Evolutionary conservation across 2,797 vertebrate species (phyloP).

Genomic region (Silurus lanzhouensis): DNA sequence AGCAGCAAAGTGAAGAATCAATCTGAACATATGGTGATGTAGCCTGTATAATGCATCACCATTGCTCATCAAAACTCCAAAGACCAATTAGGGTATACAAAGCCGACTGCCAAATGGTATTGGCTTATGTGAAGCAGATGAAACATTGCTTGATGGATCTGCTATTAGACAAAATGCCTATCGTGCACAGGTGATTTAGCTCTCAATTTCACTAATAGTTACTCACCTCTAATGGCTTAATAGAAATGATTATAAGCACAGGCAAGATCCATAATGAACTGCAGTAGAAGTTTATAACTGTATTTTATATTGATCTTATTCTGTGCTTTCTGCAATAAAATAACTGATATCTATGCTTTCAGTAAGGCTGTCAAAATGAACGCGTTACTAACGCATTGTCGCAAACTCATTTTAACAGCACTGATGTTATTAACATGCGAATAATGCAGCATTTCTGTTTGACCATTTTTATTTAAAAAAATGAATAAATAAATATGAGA

Average conservation of each 20-base stretch:
- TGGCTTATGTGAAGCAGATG: constrained; percentile 47
- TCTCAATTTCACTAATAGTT: constrained; percentile 41
- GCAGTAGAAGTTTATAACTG: background rate
- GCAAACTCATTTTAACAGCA: no score
- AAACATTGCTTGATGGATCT: constrained; percentile 40
- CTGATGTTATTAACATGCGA: no score
- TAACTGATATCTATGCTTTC: background rate
- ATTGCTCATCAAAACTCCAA: constrained; percentile 47
- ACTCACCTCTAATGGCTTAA: constrained; percentile 32
- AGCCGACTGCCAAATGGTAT: constrained; percentile 46
- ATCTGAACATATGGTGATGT: constrained; percentile 47
- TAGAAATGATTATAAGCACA: constrained; percentile 17
- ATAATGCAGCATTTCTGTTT: no score
- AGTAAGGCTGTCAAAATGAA: no score
- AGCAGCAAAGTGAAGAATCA: constrained; percentile 41
- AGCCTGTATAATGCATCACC: constrained; percentile 51
- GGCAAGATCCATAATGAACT: constrained; percentile 19
- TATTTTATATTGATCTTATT: background rate
- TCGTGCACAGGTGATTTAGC: constrained; percentile 33
- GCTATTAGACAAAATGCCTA: constrained; percentile 34
- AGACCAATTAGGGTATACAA: constrained; percentile 57
- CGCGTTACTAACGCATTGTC: no score
- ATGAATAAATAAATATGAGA: no score
- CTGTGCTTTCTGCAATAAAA: background rate
- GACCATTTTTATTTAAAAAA: no score